Conservation (phyloP, 2,113 vertebrate species). For the Macroglossus sobrinus region DNA sequence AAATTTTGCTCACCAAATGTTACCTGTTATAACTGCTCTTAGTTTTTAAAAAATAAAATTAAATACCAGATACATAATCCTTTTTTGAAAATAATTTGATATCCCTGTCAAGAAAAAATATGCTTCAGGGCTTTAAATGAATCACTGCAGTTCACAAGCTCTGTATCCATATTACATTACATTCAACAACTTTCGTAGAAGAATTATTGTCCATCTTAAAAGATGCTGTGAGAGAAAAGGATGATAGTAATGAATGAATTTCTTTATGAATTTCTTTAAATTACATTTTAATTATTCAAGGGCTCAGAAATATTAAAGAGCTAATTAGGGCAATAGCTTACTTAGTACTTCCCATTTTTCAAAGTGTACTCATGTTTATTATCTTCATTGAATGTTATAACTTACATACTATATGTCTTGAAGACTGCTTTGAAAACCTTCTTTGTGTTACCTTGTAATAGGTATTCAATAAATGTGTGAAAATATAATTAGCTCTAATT, state of each 20-base stretch:
- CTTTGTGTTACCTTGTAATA: neutral
- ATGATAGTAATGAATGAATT: neutral
- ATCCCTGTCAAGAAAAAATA: neutral
- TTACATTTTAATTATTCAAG: neutral
- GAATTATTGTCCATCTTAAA: neutral
- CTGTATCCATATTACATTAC: neutral
- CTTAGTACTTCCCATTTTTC: neutral
- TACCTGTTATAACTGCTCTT: neutral
- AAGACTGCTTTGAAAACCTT: neutral
- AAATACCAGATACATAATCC: neutral
- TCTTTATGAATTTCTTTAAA: neutral
- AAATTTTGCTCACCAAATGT: neutral
- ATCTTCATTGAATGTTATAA: neutral
- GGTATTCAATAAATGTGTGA: neutral
- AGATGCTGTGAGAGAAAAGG: neutral
- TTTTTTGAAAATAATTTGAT: neutral
- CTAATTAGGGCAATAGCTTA: neutral
- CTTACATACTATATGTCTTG: neutral
- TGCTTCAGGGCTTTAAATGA: neutral
- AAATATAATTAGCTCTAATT: conserved; percentile 19
- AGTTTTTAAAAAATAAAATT: neutral
- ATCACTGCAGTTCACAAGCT: neutral
- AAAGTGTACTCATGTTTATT: neutral
- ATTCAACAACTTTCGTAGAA: neutral
- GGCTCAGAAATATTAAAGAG: neutral